Base-by-base conservation (phyloP, 2,888 invertebrate genomes). In the Chloroclysta siterata region DNA sequence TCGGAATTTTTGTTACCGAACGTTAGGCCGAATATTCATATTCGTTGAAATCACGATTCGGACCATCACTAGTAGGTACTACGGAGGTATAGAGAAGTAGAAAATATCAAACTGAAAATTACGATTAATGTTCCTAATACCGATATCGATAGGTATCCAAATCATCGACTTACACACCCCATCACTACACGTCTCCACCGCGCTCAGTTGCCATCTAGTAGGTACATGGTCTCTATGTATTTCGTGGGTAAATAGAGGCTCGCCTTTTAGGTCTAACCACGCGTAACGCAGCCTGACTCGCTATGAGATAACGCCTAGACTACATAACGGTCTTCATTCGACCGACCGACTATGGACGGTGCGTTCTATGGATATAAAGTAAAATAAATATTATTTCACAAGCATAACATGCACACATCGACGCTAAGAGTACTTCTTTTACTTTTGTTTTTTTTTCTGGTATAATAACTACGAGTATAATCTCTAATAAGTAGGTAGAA, bases 251-350 rank as follows among this genome's bases (percentile, higher is more conserved):
- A 72, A 89, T 89, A 86, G 79, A 79, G 80, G 80, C 76, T 59
- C 75, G 85, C 84, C 87, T 86, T 87, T 88, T 83, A 86, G 87
- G 83, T 80, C 81, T 78, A 80, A 79, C 82, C 81, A 60, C 72
- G 74, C 72, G 74, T 73, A 65, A 71, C 70, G 67, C 72, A 72
- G 75, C 73, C 68, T 17, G 17, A 11, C 47, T 76, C 77, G 75
- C 71, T 53, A 14, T 46, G 46, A 46, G 46, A 46, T 46, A 46
- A 46, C 46, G 1, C 46, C 17, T 46, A 44, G 14, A 15, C 15
- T 44, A 17, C 10, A 15, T 53, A 48, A 60, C 52, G 44, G 54
- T 54, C 48, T 63, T 36, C 36, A 53, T 59, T 46, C 14, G 14
- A 17, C 46, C 46, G 46, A 7, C 46, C 8, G 36, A 11, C 11